These are phyloP conservation scores for Euplagia quadripunctaria DNA, from an alignment of 2,888 invertebrate genomes.

Conservation along the genomic window DNA sequence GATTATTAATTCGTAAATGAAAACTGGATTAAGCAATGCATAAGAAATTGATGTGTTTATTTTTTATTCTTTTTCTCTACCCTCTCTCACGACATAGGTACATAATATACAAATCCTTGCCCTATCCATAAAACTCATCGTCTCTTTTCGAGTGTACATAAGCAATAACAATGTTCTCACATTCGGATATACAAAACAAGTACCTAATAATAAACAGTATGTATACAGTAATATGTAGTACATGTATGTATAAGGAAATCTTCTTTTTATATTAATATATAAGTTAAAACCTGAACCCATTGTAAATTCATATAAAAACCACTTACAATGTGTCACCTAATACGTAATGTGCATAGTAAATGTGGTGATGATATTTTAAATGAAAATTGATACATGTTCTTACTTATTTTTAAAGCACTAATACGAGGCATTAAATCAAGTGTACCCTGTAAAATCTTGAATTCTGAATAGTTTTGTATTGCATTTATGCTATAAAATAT, in stretches of 20 bases:
- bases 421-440: too few relatives aligned
- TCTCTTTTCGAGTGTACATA: not conserved
- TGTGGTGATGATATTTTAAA: too few relatives aligned
- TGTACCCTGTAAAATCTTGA: too few relatives aligned
- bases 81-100: too few relatives aligned
- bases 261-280: slow-evolving; percentile 1
- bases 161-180: not conserved
- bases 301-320: slow-evolving; percentile 2
- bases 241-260: not conserved
- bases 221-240: not conserved
- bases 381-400: too few relatives aligned
- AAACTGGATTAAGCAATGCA: not conserved
- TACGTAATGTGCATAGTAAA: not conserved
- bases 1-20: not conserved
- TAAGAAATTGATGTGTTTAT: not conserved
- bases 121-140: not conserved
- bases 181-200: not conserved
- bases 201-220: slow-evolving; percentile 5
- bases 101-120: too few relatives aligned
- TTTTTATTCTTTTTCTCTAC: not conserved
- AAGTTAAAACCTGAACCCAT: not conserved
- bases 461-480: too few relatives aligned
- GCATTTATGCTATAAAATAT: too few relatives aligned
- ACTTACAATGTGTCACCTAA: not conserved
- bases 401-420: too few relatives aligned